Conservation (phyloP, 2,888 invertebrate genomes). For the Drosophila falleni region DNA sequence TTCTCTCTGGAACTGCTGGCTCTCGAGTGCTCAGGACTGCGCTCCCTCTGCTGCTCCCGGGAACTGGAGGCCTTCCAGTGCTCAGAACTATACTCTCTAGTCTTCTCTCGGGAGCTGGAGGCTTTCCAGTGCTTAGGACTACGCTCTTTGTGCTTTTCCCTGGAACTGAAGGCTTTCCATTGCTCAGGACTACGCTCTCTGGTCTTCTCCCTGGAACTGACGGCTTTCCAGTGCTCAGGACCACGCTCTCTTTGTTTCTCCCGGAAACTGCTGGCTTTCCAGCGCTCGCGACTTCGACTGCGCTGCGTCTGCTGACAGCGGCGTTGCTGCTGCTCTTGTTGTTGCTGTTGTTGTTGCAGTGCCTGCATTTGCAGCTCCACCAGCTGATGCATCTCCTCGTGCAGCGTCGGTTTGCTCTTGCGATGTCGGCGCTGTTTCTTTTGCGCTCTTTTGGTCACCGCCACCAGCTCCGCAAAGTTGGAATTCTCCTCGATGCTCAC, state of each 20-base stretch:
- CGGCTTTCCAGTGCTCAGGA: too few species aligned
- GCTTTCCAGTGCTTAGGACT: too few species aligned
- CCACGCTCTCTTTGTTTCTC: neutral
- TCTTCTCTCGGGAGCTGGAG: too few species aligned
- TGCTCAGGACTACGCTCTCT: too few species aligned
- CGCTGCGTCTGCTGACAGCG: neutral
- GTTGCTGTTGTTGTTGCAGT: slow-evolving; percentile 39
- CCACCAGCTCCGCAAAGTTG: slow-evolving; percentile 81
- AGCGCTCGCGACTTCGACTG: neutral
- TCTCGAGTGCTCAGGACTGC: too few species aligned
- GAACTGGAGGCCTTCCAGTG: neutral
- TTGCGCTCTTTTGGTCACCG: slow-evolving; percentile 73
- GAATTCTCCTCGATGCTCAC: slow-evolving; percentile 44
- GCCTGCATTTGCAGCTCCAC: slow-evolving; percentile 84
- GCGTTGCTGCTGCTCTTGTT: slow-evolving; percentile 4
- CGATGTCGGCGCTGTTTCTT: slow-evolving; percentile 79
- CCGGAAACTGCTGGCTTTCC: neutral
- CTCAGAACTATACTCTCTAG: neutral
- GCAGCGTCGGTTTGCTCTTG: slow-evolving; percentile 81
- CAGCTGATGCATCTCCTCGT: slow-evolving; percentile 82
- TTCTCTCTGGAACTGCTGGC: too few species aligned
- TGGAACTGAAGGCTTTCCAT: neutral
- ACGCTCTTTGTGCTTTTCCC: neutral
- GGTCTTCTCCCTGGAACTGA: too few species aligned
- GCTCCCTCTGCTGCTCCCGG: neutral